phyloP scores from a whole-genome alignment of 35 echinoderm and acorn worm species.

The Eucidaris tribuloides region DNA sequence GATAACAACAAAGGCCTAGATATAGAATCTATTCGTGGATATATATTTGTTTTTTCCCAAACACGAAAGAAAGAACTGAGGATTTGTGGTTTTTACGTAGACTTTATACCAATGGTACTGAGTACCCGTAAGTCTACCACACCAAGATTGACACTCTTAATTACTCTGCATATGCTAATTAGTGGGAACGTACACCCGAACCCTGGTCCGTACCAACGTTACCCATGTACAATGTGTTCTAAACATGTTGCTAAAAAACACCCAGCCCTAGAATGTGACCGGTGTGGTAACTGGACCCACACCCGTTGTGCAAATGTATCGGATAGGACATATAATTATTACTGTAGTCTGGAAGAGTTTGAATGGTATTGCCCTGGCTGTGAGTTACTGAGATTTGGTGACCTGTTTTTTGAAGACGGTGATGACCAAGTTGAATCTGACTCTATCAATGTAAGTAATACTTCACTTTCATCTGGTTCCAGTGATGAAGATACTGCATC shows the following conservation, averaged over 20 bases:
- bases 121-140: not conserved
- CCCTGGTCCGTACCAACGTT: slow-evolving; percentile 14
- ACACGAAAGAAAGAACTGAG: slow-evolving; percentile 1
- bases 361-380: not conserved
- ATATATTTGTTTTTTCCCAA: slow-evolving; percentile 19
- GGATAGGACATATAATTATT: not conserved
- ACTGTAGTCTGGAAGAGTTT: not conserved
- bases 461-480: too few species aligned
- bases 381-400: not conserved
- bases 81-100: slow-evolving; percentile 1
- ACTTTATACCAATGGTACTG: not conserved
- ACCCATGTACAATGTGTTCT: slow-evolving; percentile 20
- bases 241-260: slow-evolving; percentile 30
- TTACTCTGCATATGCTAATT: slow-evolving; percentile 20
- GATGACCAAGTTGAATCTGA: not conserved
- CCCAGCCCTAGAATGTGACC: not conserved
- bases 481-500: not conserved
- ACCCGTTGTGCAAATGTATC: not conserved
- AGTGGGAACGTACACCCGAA: slow-evolving; percentile 51
- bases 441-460: not conserved
- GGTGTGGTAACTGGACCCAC: not conserved
- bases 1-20: too few species aligned
- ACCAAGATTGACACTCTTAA: slow-evolving; percentile 31
- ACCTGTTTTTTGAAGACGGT: not conserved
- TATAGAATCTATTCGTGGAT: not conserved